Percentiles rank a stretch among this genome's conserved stretches.
Evolutionary conservation across 2,797 vertebrate species (phyloP).

Genomic region (Phalloptychus januarius): DNA sequence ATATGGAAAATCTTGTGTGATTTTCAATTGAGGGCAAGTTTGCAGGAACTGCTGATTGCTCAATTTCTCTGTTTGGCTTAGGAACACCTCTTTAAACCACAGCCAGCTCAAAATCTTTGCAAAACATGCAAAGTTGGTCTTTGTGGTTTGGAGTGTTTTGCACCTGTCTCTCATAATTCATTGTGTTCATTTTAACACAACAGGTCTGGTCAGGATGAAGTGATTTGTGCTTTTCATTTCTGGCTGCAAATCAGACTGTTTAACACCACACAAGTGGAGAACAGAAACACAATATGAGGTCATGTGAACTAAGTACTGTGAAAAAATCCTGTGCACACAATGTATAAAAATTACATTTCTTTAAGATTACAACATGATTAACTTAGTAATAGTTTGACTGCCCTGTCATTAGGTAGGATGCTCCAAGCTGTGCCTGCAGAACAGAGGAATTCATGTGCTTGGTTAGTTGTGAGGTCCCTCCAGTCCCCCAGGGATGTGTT

Average conservation of each 20-base stretch:
- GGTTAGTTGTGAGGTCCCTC: constrained; percentile 55
- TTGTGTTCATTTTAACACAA: constrained; percentile 30
- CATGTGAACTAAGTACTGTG: constrained; percentile 15
- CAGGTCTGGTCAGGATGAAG: constrained; percentile 43
- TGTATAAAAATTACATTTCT: not conserved
- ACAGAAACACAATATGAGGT: constrained; percentile 21
- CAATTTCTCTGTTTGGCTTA: constrained; percentile 45
- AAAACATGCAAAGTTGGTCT: constrained; percentile 37
- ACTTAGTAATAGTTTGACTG: constrained; percentile 26
- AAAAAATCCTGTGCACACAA: constrained; percentile 9
- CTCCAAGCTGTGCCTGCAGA: constrained; percentile 44
- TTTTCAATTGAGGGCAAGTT: constrained; percentile 39
- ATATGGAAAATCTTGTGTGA: constrained; percentile 20
- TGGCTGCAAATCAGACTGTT: constrained; percentile 24
- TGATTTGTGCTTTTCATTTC: constrained; percentile 37
- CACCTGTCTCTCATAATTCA: constrained; percentile 43
- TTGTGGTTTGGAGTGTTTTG: constrained; percentile 46
- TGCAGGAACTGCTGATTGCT: constrained; percentile 32
- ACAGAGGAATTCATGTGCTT: constrained; percentile 59
- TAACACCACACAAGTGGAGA: constrained; percentile 8
- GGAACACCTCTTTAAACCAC: constrained; percentile 28
- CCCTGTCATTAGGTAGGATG: constrained; percentile 28
- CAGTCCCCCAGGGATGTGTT: constrained; percentile 65
- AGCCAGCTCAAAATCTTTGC: constrained; percentile 38
- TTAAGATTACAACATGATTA: constrained; percentile 12